A percentile compares a stretch with the other conserved stretches of the same genome.
Evolutionary conservation across 2,113 vertebrate genomes (phyloP).

Genomic region (Anthoscopus minutus): DNA sequence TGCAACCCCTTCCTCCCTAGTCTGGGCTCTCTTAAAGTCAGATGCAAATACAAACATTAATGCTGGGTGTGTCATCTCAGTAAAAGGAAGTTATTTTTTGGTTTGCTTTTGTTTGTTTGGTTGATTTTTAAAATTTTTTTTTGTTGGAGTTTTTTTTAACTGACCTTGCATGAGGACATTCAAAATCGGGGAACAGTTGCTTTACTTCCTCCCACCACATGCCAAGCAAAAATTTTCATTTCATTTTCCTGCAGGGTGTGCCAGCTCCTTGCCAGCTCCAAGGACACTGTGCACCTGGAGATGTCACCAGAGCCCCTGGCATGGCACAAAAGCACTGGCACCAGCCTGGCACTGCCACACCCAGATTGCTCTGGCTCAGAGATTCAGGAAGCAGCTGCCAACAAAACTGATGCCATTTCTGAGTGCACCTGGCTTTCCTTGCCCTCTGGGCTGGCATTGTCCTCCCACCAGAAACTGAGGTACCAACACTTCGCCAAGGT

Average conservation of each 20-base stretch:
- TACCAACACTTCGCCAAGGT: neutral
- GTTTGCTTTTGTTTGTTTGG: neutral
- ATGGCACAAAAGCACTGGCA: accelerated
- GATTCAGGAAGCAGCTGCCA: neutral
- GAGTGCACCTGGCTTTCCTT: neutral
- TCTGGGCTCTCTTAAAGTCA: neutral
- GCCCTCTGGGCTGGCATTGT: neutral
- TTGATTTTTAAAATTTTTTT: neutral
- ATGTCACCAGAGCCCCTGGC: neutral
- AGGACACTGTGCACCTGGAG: accelerated
- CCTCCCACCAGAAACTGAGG: neutral
- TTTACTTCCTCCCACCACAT: neutral
- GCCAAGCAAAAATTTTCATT: neutral
- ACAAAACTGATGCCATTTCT: neutral
- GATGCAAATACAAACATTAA: neutral
- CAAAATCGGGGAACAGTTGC: neutral
- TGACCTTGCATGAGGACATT: neutral
- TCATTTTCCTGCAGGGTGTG: neutral
- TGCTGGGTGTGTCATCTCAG: too few relatives aligned
- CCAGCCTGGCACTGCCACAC: neutral
- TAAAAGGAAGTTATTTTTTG: neutral
- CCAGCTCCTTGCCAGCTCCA: neutral
- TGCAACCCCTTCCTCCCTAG: neutral
- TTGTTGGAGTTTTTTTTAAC: neutral
- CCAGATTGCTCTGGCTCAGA: neutral